A percentile compares a stretch with the other conserved stretches of the same genome.
These are phyloP conservation scores for Tachysurus vachellii DNA, from an alignment of 2,113 vertebrate species.

Conservation along the genomic window DNA sequence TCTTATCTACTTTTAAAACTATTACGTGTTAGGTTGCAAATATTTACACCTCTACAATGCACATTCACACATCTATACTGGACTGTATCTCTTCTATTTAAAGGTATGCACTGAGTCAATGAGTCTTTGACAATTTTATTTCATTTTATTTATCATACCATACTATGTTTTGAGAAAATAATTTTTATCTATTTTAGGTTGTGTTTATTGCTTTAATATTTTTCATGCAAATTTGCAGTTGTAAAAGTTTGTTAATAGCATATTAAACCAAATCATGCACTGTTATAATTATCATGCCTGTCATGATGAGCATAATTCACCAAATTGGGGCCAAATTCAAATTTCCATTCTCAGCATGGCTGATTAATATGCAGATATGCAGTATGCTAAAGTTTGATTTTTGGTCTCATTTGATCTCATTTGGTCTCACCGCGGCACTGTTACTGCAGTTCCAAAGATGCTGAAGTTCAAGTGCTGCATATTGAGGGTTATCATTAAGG, in stretches of 20 bases:
- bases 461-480: neutral
- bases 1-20: constrained; percentile 23
- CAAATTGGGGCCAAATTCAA: neutral
- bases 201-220: neutral
- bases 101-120: neutral
- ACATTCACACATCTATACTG: neutral
- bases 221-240: neutral
- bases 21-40: neutral
- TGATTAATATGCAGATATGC: neutral
- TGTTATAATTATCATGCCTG: neutral
- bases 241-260: neutral
- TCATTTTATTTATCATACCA: too few species aligned
- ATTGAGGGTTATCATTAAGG: too few species aligned
- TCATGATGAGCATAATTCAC: neutral
- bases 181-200: neutral
- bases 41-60: neutral
- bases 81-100: neutral
- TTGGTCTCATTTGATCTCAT: neutral
- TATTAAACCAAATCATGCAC: neutral
- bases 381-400: neutral
- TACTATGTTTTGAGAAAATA: neutral
- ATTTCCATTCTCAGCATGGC: neutral
- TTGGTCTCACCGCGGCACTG: neutral
- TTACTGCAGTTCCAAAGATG: neutral
- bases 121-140: neutral